Base-by-base conservation (phyloP, 2,113 vertebrate species). In the Stigmatopora argus region DNA sequence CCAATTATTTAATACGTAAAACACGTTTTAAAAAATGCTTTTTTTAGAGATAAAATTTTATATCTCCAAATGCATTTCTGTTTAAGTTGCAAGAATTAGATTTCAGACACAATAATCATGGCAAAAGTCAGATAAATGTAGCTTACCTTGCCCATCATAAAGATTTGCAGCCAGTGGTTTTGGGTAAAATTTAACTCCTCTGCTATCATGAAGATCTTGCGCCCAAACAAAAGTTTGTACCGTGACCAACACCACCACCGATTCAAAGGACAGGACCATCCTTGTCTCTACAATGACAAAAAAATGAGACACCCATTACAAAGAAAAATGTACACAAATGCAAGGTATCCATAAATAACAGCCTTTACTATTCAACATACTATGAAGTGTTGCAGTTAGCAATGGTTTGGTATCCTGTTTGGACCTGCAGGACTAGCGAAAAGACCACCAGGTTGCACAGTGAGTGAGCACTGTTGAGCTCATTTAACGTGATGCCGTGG, bases 161-260 rank as follows among this genome's bases (percentile, higher is more conserved):
- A 76, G 78, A 71, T 86, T 90, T 87, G 85, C 82, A 35, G 87
- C 63, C 67, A 83, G 52, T 4, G 76, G 68, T 74, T 89, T 92
- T 67, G 62, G 46, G 70, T 79, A 90, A 26, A 66, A 57, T 85
- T 85, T 45, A 44, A 72, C 77, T 79, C 61, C 88, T 72, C 85
- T 89, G 44, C 89, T 90, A 62, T 91, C 88, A 21, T 83, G 81
- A 53, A 82, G 64, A 48, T 91, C 90, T 84, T 95, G 92, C 72
- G 91, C 85, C 72, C 80, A 88, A 72, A 89, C 62, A 2, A 81
- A 63, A 55, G 88, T 88, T 41, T 89, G 62, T 64, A 87, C 87
- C 71, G 90, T 74, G 75, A 91, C 77, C 62, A 93, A 80, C 69
- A 95, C 76, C 71, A 92, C 67, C 71, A 92, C 67, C 73, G 85